Percentiles rank a stretch among this genome's conserved stretches.
phyloP scores from a whole-genome alignment of 2,113 vertebrate genomes.

The Aptenodytes patagonicus region DNA sequence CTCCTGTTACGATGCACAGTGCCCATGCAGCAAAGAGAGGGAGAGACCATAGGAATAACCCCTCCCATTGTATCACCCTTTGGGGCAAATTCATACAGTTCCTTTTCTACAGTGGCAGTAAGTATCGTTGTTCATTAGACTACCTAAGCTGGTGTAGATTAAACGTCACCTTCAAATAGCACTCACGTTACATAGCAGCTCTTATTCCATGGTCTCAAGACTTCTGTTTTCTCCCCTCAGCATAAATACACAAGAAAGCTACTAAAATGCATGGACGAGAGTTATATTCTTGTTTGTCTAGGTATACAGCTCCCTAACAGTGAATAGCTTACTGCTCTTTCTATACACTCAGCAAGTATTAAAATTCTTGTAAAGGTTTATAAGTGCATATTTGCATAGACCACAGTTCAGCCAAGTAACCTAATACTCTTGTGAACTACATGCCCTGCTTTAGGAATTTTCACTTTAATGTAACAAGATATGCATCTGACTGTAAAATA shows the following conservation, averaged over 20 bases:
- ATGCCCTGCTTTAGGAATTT: background rate
- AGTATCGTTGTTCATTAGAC: background rate
- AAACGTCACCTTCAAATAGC: background rate
- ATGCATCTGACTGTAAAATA: background rate
- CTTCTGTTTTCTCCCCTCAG: background rate
- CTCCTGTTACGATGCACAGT: background rate
- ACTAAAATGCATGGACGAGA: background rate
- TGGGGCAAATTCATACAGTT: background rate
- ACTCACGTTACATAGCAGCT: background rate
- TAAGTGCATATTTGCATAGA: background rate
- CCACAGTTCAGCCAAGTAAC: background rate
- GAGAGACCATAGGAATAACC: background rate
- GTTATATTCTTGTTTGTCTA: background rate
- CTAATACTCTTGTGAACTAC: background rate
- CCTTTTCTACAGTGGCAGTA: background rate
- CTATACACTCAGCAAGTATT: background rate
- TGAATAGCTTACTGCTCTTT: background rate
- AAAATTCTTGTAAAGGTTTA: background rate
- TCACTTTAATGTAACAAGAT: background rate
- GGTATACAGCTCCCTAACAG: background rate
- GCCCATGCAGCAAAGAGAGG: background rate
- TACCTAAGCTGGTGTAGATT: background rate
- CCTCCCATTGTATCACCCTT: background rate
- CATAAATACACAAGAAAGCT: background rate
- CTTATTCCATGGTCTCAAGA: background rate